phyloP scores from a whole-genome alignment of 1,140 invertebrate species.

The Sycophaga agraensis region DNA sequence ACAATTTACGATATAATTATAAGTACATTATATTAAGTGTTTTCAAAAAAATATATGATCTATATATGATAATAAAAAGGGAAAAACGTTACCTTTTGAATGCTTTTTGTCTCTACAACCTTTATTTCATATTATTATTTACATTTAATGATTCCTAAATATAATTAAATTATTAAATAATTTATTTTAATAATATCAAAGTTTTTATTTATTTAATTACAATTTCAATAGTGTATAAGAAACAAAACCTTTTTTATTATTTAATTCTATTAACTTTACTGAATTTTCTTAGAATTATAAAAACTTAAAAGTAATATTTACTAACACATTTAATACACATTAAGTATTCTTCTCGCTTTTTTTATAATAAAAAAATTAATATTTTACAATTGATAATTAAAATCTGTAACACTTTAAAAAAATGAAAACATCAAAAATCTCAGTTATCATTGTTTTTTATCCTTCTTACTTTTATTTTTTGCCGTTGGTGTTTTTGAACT shows the following conservation, averaged over 20 bases:
- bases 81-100: slow-evolving; percentile 29
- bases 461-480: slow-evolving; percentile 32
- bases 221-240: too few species aligned
- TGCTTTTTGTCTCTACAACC: too few species aligned
- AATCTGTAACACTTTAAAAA: slow-evolving; percentile 20
- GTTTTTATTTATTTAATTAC: too few species aligned
- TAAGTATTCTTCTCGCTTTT: too few species aligned
- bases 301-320: too few species aligned
- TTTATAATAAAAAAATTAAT: slow-evolving; percentile 20
- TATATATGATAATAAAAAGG: slow-evolving; percentile 53
- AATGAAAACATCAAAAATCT: neutral
- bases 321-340: too few species aligned
- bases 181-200: too few species aligned
- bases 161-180: too few species aligned
- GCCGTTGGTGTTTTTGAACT: slow-evolving; percentile 26
- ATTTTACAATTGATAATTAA: slow-evolving; percentile 27
- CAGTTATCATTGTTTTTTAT: slow-evolving; percentile 24
- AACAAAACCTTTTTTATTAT: too few species aligned
- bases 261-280: too few species aligned
- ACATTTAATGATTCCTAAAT: too few species aligned
- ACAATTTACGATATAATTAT: slow-evolving; percentile 50
- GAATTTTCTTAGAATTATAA: neutral
- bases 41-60: slow-evolving; percentile 52
- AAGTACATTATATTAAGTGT: slow-evolving; percentile 53
- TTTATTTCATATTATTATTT: too few species aligned